Evolutionary conservation across 2,113 vertebrate species (phyloP).

Genomic region (Mus spicilegus): DNA sequence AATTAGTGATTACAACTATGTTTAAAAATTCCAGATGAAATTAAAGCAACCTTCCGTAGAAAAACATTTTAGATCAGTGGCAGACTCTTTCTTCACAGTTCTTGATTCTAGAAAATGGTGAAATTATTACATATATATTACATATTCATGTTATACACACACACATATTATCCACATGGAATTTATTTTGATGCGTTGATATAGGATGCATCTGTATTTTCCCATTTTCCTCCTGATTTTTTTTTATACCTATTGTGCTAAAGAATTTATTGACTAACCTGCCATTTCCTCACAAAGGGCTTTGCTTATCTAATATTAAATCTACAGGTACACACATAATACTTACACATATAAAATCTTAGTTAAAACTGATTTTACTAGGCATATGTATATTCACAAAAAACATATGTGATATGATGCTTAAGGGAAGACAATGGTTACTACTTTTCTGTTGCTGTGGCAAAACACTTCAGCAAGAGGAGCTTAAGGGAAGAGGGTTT

Average conservation of each 20-base stretch:
- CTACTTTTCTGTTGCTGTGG: background rate
- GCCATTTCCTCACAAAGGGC: background rate
- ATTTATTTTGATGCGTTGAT: background rate
- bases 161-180: background rate
- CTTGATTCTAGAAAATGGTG: constrained; percentile 6
- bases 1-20: background rate
- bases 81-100: background rate
- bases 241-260: background rate
- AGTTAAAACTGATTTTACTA: background rate
- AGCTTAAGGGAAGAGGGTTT: background rate
- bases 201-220: background rate
- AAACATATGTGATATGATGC: background rate
- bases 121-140: background rate
- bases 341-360: background rate
- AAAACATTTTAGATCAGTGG: background rate
- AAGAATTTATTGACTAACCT: constrained; percentile 7
- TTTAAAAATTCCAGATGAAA: background rate
- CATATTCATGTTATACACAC: too few relatives aligned
- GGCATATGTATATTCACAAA: background rate
- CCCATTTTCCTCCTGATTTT: background rate
- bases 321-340: background rate
- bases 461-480: background rate
- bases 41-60: background rate
- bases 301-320: background rate
- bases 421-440: background rate